These are phyloP conservation scores for Gastrophysa polygoni DNA, from an alignment of 2,888 invertebrate genomes.

Conservation along the genomic window DNA sequence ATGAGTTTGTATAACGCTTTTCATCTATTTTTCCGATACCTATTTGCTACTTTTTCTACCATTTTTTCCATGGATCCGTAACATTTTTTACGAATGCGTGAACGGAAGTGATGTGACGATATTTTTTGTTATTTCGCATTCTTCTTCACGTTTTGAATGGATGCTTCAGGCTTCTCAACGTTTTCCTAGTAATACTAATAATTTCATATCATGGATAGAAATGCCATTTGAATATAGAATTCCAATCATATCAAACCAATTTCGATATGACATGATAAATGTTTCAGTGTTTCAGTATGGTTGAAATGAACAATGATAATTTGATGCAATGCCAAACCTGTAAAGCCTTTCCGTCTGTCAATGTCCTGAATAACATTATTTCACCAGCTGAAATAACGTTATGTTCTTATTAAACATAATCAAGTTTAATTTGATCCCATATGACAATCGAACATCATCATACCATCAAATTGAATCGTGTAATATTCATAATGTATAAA, in stretches of 20 bases:
- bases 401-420: neutral
- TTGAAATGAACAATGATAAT: neutral
- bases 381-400: neutral
- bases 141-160: too few relatives aligned
- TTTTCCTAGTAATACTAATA: too few relatives aligned
- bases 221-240: neutral
- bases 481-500: conserved; percentile 10
- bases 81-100: too few relatives aligned
- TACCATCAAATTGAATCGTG: neutral
- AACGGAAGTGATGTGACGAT: too few relatives aligned
- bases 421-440: conserved; percentile 5
- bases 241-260: neutral
- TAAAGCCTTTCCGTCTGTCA: neutral
- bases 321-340: neutral
- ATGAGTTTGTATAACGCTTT: too few relatives aligned
- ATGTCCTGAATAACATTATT: neutral
- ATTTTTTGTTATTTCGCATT: too few relatives aligned
- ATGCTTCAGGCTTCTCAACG: too few relatives aligned
- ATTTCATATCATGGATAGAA: neutral
- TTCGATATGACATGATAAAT: neutral
- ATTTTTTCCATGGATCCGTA: too few relatives aligned
- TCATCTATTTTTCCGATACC: too few relatives aligned
- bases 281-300: neutral
- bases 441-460: conserved; percentile 7
- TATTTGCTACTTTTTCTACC: too few relatives aligned